These are phyloP conservation scores for Sciurus carolinensis DNA, from an alignment of 2,797 vertebrate genomes.

Conservation along the genomic window DNA sequence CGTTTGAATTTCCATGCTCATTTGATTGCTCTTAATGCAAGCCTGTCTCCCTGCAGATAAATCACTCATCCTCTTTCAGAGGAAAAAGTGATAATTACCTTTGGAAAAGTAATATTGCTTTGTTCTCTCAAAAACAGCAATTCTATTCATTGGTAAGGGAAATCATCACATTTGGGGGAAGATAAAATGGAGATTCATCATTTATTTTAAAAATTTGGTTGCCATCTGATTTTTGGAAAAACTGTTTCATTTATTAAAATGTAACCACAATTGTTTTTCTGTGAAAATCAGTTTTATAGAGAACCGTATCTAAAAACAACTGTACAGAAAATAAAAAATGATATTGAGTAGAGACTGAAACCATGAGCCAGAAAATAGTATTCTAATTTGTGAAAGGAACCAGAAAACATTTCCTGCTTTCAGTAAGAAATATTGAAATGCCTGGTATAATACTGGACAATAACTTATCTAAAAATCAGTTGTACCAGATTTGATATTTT, in stretches of 20 bases:
- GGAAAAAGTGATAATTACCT: not conserved
- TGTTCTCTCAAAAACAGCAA: not conserved
- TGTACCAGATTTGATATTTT: not conserved
- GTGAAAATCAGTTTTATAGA: not conserved
- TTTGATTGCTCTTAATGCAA: constrained; percentile 13
- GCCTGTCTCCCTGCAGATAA: not conserved
- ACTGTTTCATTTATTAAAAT: not conserved
- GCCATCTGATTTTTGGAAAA: not conserved
- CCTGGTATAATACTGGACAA: not conserved
- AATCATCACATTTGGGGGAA: not conserved
- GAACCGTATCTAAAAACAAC: not conserved
- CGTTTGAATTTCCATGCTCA: not conserved
- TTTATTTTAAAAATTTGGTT: constrained; percentile 17
- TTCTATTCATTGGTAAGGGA: constrained; percentile 27
- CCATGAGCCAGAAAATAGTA: too few species aligned
- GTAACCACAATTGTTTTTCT: not conserved
- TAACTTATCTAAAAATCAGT: not conserved
- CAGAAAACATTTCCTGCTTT: not conserved
- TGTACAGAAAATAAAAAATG: not conserved
- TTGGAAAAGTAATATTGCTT: not conserved
- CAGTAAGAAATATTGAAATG: not conserved
- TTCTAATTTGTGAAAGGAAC: not conserved
- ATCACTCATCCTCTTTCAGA: not conserved
- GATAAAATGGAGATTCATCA: constrained; percentile 36
- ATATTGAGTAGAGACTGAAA: not conserved